phyloP scores from a whole-genome alignment of 2,888 invertebrate genomes.

The Lasioglossum morio region DNA sequence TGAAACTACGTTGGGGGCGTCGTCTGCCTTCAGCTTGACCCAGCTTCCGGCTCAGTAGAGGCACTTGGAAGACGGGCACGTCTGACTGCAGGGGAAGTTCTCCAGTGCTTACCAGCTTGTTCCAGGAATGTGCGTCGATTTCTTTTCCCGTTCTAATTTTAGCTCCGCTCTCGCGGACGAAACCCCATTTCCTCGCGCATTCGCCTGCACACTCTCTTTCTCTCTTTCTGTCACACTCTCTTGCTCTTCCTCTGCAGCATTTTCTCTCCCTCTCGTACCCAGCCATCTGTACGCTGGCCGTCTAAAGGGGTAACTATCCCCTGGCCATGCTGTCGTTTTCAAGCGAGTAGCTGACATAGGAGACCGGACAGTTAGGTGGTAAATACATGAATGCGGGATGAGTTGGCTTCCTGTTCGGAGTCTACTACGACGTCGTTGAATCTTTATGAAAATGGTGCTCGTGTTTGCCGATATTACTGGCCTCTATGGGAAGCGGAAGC shows the following conservation, averaged over 20 bases:
- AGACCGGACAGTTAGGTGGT: conserved; percentile 62
- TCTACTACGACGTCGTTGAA: conserved; percentile 58
- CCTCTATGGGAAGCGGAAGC: conserved; percentile 28
- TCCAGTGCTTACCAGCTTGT: conserved; percentile 73
- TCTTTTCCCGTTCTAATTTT: conserved; percentile 69
- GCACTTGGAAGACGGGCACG: conserved; percentile 65
- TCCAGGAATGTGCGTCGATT: conserved; percentile 78
- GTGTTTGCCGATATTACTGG: conserved; percentile 59
- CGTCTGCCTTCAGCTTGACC: conserved; percentile 57
- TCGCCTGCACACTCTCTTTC: neutral
- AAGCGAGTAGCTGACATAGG: conserved; percentile 39
- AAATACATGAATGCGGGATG: conserved; percentile 69
- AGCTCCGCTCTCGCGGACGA: conserved; percentile 36
- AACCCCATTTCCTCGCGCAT: conserved; percentile 44
- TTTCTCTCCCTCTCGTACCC: neutral
- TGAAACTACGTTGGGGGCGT: conserved; percentile 38
- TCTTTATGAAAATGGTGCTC: conserved; percentile 66
- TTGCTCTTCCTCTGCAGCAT: neutral
- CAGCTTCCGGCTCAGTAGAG: conserved; percentile 62
- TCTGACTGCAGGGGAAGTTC: conserved; percentile 73
- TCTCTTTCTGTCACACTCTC: neutral
- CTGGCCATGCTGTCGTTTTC: conserved; percentile 50
- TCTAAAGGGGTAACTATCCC: conserved; percentile 45
- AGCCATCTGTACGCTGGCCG: conserved; percentile 16
- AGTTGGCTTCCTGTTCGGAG: conserved; percentile 39